These are phyloP conservation scores for Rafetus swinhoei DNA, from an alignment of 2,113 vertebrate genomes.

Conservation along the genomic window DNA sequence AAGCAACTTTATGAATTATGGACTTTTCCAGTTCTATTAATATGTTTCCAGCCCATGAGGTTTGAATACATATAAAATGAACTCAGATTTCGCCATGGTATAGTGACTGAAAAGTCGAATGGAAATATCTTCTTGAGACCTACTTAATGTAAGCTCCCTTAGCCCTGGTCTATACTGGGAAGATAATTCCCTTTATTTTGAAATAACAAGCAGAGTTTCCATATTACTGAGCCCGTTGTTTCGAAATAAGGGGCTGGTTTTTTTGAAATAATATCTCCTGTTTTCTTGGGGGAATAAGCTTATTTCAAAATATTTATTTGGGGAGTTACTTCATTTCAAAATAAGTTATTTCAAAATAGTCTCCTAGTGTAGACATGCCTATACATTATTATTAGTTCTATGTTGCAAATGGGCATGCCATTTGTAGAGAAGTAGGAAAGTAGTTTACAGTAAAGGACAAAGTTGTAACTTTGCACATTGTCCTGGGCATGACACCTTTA, in stretches of 20 bases:
- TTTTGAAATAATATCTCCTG: no score
- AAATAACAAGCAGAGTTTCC: no score
- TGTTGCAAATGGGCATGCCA: not conserved
- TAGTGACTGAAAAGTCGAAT: constrained; percentile 10
- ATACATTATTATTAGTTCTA: constrained; percentile 12
- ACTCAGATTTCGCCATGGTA: not conserved
- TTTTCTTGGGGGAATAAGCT: no score
- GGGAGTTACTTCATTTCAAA: no score
- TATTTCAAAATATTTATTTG: no score
- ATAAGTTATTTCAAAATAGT: no score
- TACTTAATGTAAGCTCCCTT: not conserved
- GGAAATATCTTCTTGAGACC: constrained; percentile 14
- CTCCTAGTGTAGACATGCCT: no score
- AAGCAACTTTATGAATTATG: not conserved
- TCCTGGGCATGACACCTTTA: not conserved
- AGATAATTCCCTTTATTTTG: no score
- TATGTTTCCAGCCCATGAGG: not conserved
- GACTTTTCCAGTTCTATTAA: not conserved
- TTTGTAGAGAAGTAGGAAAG: constrained; percentile 3
- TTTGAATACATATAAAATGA: not conserved
- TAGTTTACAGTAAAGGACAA: not conserved
- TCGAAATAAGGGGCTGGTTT: no score
- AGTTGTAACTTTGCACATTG: constrained; percentile 13
- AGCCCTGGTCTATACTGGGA: no score
- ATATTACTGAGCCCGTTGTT: no score